These are phyloP conservation scores for Mus pahari DNA, from an alignment of 2,113 vertebrate genomes.

Conservation along the genomic window DNA sequence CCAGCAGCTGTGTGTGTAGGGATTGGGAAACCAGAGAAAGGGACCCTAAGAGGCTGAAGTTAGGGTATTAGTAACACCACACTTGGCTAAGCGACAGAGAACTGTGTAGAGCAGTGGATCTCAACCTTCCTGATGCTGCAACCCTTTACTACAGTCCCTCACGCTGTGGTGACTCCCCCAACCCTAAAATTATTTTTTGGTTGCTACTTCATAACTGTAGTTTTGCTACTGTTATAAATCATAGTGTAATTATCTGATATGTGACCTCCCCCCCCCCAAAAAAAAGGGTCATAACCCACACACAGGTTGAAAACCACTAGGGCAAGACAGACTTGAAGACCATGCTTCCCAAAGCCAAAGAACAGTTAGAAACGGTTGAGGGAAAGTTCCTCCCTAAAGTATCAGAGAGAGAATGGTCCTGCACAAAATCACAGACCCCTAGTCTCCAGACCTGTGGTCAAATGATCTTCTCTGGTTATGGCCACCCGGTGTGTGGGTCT, in stretches of 20 bases:
- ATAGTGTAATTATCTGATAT: background rate
- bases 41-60: background rate
- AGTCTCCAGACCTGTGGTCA: background rate
- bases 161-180: background rate
- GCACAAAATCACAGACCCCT: background rate
- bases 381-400: rapidly evolving
- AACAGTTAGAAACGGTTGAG: background rate
- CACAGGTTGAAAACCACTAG: background rate
- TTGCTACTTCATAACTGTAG: background rate
- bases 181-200: background rate
- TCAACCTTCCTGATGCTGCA: background rate
- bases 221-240: background rate
- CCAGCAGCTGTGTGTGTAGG: background rate
- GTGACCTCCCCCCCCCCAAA: background rate
- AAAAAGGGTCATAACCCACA: background rate
- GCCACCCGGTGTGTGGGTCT: background rate
- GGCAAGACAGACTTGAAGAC: background rate
- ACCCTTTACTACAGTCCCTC: background rate
- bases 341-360: background rate
- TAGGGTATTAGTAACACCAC: background rate
- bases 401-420: background rate
- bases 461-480: background rate
- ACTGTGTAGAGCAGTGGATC: background rate
- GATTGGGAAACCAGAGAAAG: background rate
- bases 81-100: background rate